Evolutionary conservation across 2,113 vertebrate species (phyloP), one percentile per base, ranked within the genome.

Genomic region (Mola mola): DNA sequence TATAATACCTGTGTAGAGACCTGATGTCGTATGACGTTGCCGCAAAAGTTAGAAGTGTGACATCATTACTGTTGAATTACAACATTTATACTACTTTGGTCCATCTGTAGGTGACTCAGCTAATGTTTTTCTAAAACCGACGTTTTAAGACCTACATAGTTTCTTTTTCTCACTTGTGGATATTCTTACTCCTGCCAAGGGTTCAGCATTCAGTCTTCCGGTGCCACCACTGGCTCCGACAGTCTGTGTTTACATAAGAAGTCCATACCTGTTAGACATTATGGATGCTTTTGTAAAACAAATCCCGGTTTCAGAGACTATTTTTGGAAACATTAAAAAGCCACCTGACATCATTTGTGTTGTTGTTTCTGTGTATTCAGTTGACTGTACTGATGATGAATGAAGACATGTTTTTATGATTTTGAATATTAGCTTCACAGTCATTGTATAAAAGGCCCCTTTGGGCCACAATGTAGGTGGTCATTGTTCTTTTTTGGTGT

Each of bases 271-370:
- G 77, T 72, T 72, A 62, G 57, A 86, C 66, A 66, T 7, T 75
- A 79, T 83, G 77, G 82, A 83, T 81, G 62, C 82, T 87, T 90
- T 90, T 90, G 86, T 90, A 88, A 87, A 88, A 87, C 72, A 66
- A 88, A 78, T 82, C 85, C 82, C 82, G 79, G 50, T 87, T 87
- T 84, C 79, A 90, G 85, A 88, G 83, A 88, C 83, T 90, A 89
- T 89, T 89, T 90, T 90, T 89, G 75, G 83, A 87, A 87, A 85
- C 83, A 90, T 88, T 87, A 89, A 89, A 89, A 82, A 79, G 73
- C 76, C 76, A 78, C 66, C 79, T 88, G 84, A 83, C 86, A 85
- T 87, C 65, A 80, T 34, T 69, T 74, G 43, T 67, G 10, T 17
- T 46, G n/a, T 71, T 34, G 50, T 70, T 61, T 66, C 48, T 9